phyloP scores from a whole-genome alignment of 1,140 invertebrate genomes.

The Tetramorium parvispinum region DNA sequence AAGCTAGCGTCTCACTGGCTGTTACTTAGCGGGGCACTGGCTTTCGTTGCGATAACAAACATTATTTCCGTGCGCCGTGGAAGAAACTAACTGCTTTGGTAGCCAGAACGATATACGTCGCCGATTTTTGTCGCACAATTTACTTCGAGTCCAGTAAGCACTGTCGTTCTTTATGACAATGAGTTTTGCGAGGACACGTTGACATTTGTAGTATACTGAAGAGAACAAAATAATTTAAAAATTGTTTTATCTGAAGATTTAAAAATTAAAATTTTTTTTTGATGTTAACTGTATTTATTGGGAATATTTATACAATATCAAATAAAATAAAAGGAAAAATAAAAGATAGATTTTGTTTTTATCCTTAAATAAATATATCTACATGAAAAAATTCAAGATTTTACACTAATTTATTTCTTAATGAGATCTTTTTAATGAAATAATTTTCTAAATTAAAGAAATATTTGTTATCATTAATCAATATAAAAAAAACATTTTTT shows the following conservation, averaged over 20 bases:
- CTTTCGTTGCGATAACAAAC: constrained; percentile 62
- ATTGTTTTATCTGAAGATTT: not conserved
- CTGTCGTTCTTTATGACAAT: not conserved
- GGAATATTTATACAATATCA: not conserved
- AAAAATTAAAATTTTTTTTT: not conserved
- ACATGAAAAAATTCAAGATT: not conserved
- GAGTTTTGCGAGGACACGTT: not conserved
- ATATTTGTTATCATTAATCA: not conserved
- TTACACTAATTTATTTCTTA: too few species aligned
- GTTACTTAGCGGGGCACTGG: constrained; percentile 37
- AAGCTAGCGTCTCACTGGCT: constrained; percentile 39
- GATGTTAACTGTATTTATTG: not conserved
- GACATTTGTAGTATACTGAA: not conserved
- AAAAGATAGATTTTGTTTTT: not conserved
- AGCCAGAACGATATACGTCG: constrained; percentile 53
- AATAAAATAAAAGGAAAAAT: not conserved
- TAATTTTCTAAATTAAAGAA: not conserved
- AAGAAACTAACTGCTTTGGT: constrained; percentile 59
- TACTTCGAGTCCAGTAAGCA: constrained; percentile 47
- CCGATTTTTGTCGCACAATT: constrained; percentile 62
- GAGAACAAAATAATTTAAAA: not conserved
- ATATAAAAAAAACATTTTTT: not conserved
- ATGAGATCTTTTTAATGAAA: not conserved
- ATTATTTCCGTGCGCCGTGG: constrained; percentile 48
- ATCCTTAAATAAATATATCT: not conserved